Conservation (phyloP, 2,797 vertebrate species). For the Notoglanidium macrostoma region DNA sequence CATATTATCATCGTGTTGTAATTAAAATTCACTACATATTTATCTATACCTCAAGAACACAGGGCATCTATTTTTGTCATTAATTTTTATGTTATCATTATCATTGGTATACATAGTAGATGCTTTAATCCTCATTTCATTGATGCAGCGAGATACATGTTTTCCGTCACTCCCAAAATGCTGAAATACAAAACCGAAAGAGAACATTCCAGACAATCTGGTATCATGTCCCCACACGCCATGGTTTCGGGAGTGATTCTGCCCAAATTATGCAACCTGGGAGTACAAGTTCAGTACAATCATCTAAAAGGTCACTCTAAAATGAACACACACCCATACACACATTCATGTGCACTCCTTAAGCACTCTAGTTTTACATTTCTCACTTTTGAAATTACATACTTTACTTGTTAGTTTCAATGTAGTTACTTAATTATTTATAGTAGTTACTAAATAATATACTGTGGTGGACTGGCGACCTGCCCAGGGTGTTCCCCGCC, state of each 20-base stretch:
- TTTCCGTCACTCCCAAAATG: background rate
- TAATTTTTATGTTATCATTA: background rate
- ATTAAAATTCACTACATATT: background rate
- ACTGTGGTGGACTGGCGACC: too few relatives aligned
- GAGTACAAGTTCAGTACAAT: background rate
- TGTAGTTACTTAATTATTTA: background rate
- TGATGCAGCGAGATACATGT: too few relatives aligned
- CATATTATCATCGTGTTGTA: background rate
- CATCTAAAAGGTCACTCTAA: background rate
- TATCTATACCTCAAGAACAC: background rate
- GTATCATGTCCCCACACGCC: slow-evolving; percentile 1
- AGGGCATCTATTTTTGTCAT: background rate
- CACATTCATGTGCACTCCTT: background rate
- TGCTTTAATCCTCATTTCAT: background rate
- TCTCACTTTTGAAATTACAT: background rate
- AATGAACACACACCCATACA: background rate
- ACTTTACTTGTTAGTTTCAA: background rate
- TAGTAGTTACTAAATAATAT: background rate
- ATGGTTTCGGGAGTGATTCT: slow-evolving; percentile 11
- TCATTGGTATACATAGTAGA: too few relatives aligned
- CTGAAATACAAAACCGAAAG: background rate
- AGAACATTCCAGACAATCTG: slow-evolving; percentile 7
- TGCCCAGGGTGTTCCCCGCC: too few relatives aligned
- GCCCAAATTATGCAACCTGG: background rate
- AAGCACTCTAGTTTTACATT: background rate